A percentile compares a stretch with the other conserved stretches of the same genome.
Evolutionary conservation across 2,797 vertebrate species (phyloP).

Genomic region (Sebastes nivosus): DNA sequence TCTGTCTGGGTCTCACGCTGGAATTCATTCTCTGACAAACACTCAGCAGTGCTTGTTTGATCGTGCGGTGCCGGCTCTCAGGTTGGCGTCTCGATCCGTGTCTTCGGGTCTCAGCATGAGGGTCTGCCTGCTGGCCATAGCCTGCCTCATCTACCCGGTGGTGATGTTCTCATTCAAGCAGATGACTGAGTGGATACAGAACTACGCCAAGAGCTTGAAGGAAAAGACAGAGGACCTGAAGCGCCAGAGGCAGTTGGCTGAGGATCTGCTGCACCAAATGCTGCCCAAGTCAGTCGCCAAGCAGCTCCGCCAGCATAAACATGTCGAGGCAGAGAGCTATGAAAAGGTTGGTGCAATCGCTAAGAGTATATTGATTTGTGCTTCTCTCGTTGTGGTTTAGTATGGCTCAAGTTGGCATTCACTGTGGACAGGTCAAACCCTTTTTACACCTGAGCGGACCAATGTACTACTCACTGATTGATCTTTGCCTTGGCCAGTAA

Average conservation of each 20-base stretch:
- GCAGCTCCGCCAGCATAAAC: slow-evolving; percentile 85
- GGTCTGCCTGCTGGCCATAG: slow-evolving; percentile 80
- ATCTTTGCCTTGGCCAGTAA: background rate
- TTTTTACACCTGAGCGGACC: background rate
- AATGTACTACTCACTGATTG: background rate
- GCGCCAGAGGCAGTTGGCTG: slow-evolving; percentile 83
- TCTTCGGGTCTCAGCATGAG: slow-evolving; percentile 83
- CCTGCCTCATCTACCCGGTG: slow-evolving; percentile 88
- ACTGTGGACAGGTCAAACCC: background rate
- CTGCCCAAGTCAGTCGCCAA: slow-evolving; percentile 90
- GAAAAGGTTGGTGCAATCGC: slow-evolving; percentile 81
- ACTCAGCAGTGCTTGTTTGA: slow-evolving; percentile 80
- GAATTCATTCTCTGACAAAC: slow-evolving; percentile 56
- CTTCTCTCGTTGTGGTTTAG: background rate
- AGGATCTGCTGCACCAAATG: slow-evolving; percentile 93
- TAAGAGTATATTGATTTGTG: background rate
- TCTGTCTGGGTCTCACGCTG: slow-evolving; percentile 54
- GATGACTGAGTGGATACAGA: slow-evolving; percentile 90
- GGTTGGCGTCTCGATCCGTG: slow-evolving; percentile 76
- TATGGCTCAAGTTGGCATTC: too few species aligned
- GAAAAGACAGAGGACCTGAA: slow-evolving; percentile 86
- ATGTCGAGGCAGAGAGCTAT: slow-evolving; percentile 91
- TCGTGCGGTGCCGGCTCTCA: slow-evolving; percentile 71
- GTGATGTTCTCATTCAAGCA: slow-evolving; percentile 88
- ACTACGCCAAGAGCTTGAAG: slow-evolving; percentile 83